Conservation (phyloP, 2,113 vertebrate genomes). For the Mesocricetus auratus region DNA sequence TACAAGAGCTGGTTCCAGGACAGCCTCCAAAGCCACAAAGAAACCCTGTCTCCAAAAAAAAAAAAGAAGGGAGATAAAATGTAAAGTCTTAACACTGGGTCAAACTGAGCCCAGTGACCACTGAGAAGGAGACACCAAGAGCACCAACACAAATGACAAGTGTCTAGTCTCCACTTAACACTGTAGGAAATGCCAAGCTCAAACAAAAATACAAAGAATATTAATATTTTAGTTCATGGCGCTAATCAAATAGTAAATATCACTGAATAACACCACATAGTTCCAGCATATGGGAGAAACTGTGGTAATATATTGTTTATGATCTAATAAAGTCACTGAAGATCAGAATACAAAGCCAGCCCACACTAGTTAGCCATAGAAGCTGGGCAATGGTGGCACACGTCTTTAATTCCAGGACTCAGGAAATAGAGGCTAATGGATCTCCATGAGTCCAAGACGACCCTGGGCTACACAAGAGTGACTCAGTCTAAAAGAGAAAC, state of each 20-base stretch:
- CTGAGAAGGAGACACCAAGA: background rate
- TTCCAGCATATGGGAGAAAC: background rate
- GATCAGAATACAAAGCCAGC: no score
- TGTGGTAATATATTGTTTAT: background rate
- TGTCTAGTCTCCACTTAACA: background rate
- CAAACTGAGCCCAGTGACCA: constrained; percentile 12
- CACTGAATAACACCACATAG: background rate
- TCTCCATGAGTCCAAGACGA: no score
- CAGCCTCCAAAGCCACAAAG: no score
- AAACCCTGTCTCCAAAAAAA: no score
- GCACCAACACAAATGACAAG: background rate
- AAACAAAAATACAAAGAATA: background rate
- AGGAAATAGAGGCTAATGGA: no score
- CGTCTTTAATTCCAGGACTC: no score
- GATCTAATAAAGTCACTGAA: no score
- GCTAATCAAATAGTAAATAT: background rate
- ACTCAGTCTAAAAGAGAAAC: no score
- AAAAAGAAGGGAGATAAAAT: background rate
- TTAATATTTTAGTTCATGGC: background rate
- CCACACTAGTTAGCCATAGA: no score
- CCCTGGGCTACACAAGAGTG: no score
- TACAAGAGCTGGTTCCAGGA: no score
- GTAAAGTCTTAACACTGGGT: background rate
- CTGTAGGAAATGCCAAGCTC: background rate
- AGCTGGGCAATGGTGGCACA: no score